Evolutionary conservation across 1,140 invertebrate genomes (phyloP), one percentile per base, ranked within the genome.

Genomic region (Macrotrachela quadricornifera): DNA sequence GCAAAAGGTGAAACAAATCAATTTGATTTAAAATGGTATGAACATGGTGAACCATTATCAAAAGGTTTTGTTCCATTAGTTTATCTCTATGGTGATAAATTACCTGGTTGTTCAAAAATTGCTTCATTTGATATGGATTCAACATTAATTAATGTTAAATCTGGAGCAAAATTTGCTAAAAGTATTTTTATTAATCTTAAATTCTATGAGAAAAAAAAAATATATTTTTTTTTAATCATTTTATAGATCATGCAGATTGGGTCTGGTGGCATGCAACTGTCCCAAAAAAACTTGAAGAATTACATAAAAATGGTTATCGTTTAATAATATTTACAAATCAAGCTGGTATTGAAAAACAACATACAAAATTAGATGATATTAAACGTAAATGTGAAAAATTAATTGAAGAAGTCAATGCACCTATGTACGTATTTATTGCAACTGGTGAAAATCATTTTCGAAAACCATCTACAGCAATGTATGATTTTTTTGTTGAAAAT

Each of bases 281-380:
- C 13, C 60, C 62, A 10, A 45, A 56, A 40, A 66, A 64, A 54
- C 51, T 67, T 15, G 57, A 55, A 16, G 46, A 58, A 13, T 57
- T 65, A n/a, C 36, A 67, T 45, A 50, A 60, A 38, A 58, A 64
- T 56, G 63, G 61, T 2, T 64, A 59, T 49, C 49, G 64, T 14
- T 56, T 67, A n/a, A 55, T 65, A 4, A 65, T 67, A 51, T 63
- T 65, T 47, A 65, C 65, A 10, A 67, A 67, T 45, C 65, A 67
- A 49, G 63, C 61, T 15, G 65, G 65, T 18, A 64, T 67, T 48
- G 65, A 67, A 43, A 67, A 66, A 49, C 54, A 60, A 15, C 64
- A 64, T 54, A 59, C 60, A 10, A 65, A 59, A 55, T 61, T 62
- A 15, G 54, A 60, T 21, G 60, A 59, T n/a, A 57, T 67, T 44